Evolutionary conservation across 2,888 invertebrate genomes (phyloP).

Genomic region (Ceriagrion tenellum): DNA sequence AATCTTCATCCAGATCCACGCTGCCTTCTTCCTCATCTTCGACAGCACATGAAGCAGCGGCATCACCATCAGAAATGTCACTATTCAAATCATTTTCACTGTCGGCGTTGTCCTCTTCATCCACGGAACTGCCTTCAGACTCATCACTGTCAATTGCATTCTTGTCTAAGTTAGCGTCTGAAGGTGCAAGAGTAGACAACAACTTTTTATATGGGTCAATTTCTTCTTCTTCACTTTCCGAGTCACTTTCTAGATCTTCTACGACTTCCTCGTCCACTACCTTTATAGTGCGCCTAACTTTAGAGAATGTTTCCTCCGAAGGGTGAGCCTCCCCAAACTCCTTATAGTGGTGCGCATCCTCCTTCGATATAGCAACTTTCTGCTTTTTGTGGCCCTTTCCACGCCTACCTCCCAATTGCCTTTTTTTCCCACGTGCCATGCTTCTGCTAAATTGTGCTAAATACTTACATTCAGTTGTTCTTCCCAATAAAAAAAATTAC

Average conservation of each 20-base stretch:
- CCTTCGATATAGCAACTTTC: slow-evolving; percentile 56
- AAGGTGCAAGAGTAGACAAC: slow-evolving; percentile 79
- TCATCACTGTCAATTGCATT: slow-evolving; percentile 70
- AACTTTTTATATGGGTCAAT: slow-evolving; percentile 79
- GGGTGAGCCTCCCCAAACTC: slow-evolving; percentile 73
- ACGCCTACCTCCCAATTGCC: slow-evolving; percentile 34
- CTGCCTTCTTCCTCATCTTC: slow-evolving; percentile 69
- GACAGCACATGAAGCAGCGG: slow-evolving; percentile 69
- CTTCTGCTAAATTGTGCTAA: neutral
- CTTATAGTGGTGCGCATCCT: slow-evolving; percentile 70
- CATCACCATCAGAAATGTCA: slow-evolving; percentile 71
- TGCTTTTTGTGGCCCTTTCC: slow-evolving; percentile 42
- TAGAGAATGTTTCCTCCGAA: slow-evolving; percentile 70
- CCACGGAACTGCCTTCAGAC: slow-evolving; percentile 71
- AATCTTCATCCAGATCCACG: slow-evolving; percentile 68
- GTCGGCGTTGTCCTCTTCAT: slow-evolving; percentile 72
- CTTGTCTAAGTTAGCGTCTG: slow-evolving; percentile 66
- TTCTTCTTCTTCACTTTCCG: slow-evolving; percentile 79
- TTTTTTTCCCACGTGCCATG: slow-evolving; percentile 70
- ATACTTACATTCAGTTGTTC: slow-evolving; percentile 20
- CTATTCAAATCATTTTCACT: slow-evolving; percentile 75
- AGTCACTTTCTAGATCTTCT: slow-evolving; percentile 35
- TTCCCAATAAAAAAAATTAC: neutral
- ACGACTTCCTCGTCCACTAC: slow-evolving; percentile 14
- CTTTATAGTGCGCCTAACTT: neutral